Base-by-base conservation (phyloP, 2,113 vertebrate species). In the Amphiprion percula region DNA sequence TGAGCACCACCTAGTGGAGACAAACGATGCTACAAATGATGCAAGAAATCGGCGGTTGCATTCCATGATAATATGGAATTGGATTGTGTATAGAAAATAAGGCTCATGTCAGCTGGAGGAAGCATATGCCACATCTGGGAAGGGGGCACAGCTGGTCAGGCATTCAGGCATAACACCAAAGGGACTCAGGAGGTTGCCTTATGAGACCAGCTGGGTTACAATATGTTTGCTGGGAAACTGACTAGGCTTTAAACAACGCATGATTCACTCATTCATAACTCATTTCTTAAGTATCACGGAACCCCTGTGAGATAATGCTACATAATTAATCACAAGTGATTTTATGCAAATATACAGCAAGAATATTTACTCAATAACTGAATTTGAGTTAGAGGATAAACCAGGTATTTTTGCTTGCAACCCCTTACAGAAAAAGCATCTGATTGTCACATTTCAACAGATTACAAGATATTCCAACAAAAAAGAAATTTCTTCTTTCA, bases 121-220 rank as follows among this genome's bases (percentile, higher is more conserved):
- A 72, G 46, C 59, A 75, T 47, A 78, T 72, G 50, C 66, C 61
- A 85, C 55, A 77, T 85, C 67, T 87, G 80, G 67, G 15, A 85
- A 71, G 39, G 37, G 69, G 74, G 39, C 77, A 84, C 87, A 90
- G 81, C 82, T 88, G 88, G 79, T 79, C 80, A 68, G 75, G 37
- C 63, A 69, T 69, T 67, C 81, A 80, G 26, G 73, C 81, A 44
- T 86, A 61, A 68, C 64, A 30, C 49, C 19, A 66, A 41, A 70
- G 33, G 30, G 54, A 78, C 60, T 81, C 28, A 2, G 61, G 46
- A 82, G 68, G 67, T 78, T 79, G 60, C 41, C 52, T 64, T 67
- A 56, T 55, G 77, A 87, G 67, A 86, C 50, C 90, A 89, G 83
- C 79, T 92, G 90, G 56, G 61, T 79, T 67, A 39, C 81, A 85